Base-by-base conservation (phyloP, 2,888 invertebrate genomes). In the Dorcus hopei region DNA sequence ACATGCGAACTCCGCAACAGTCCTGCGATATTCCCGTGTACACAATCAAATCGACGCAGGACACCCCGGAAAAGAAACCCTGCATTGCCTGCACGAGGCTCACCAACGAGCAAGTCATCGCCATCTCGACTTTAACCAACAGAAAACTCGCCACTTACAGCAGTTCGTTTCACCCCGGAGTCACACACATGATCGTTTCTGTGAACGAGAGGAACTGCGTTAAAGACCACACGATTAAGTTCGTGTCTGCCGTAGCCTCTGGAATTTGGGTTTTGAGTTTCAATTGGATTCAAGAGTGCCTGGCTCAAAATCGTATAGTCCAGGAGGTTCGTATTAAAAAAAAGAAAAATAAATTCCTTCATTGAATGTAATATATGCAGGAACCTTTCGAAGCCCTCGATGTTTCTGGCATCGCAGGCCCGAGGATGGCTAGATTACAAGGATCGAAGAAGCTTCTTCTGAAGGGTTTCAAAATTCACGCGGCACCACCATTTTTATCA, bases 241-340 rank as follows among this genome's bases (percentile, higher is more conserved):
- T 80, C 68, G 79, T 85, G 74, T 78, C 79, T 49, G 84, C 84
- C 1, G 72, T 85, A 43, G 83, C 85, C 8, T 79, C 81, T 1
- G 82, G 83, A 1, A 81, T 82, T 66, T 85, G 85, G 85, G 82
- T 85, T 38, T 70, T 85, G 9, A 79, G 80, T 3, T 81, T 78
- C 67, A 77, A 78, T n/a, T 85, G 85, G 85, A 78, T 83, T 4
- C 68, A 72, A 40, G 79, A 79, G 59, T 83, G 83, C 68, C 66
- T 83, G 45, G 68, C 70, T 45, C 70, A 71, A 8, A 80, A 80
- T 52, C 68, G 65, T 49, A 66, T 80, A 42, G 75, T 81, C 9
- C 72, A 79, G 50, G 84, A 85, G 79, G 85, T 78, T 70, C 80
- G 72, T 70, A 0, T 5, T 7, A 48, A 19, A 14, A 19, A 14